phyloP scores from a whole-genome alignment of 2,113 vertebrate genomes.

The Campylomormyrus numenius region DNA sequence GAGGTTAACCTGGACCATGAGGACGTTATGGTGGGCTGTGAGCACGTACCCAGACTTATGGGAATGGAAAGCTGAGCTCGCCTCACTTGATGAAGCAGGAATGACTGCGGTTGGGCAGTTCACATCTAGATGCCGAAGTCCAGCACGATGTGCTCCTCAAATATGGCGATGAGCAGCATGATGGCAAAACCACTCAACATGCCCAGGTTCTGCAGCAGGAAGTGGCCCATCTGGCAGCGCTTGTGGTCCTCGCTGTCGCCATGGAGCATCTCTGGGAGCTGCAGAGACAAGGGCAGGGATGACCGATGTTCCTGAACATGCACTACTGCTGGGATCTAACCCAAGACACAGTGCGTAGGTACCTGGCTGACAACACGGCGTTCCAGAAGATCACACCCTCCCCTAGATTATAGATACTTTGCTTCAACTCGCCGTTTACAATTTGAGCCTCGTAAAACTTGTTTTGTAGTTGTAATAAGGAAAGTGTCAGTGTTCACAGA shows the following conservation, averaged over 20 bases:
- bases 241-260: conserved; percentile 89
- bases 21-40: background rate
- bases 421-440: background rate
- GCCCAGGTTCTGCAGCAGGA: conserved; percentile 88
- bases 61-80: background rate
- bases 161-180: conserved; percentile 97
- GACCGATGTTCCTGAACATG: background rate
- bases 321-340: background rate
- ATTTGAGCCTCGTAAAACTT: background rate
- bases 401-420: background rate
- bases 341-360: background rate
- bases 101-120: background rate
- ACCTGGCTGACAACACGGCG: background rate
- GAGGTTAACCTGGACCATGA: background rate
- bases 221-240: conserved; percentile 84
- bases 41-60: background rate
- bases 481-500: background rate
- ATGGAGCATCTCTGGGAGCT: conserved; percentile 98
- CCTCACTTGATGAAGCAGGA: background rate
- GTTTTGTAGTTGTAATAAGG: background rate
- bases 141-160: conserved; percentile 88
- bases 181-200: conserved; percentile 84
- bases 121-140: conserved; percentile 77
- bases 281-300: background rate
- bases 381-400: background rate